These are phyloP conservation scores for Drosophila busckii DNA, from an alignment of 1,140 invertebrate species.

Conservation along the genomic window DNA sequence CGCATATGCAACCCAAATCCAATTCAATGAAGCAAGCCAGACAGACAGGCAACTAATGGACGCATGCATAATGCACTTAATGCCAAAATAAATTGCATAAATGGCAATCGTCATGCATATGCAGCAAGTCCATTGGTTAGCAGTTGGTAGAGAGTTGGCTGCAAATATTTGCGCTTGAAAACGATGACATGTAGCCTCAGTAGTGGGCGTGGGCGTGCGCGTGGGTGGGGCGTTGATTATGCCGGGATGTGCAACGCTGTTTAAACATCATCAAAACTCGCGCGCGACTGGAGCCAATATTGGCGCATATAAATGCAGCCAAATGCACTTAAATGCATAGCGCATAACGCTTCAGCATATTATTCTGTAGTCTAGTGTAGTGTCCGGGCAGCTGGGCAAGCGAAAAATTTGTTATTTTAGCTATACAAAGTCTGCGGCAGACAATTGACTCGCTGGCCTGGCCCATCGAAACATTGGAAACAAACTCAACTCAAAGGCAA, in stretches of 20 bases:
- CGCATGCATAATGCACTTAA: constrained; percentile 62
- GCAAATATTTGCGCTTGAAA: constrained; percentile 68
- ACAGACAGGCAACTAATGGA: constrained; percentile 54
- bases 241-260: constrained; percentile 39
- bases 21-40: constrained; percentile 11
- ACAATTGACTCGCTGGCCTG: constrained; percentile 76
- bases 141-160: constrained; percentile 37
- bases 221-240: not conserved
- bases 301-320: constrained; percentile 71
- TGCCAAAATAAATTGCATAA: constrained; percentile 34
- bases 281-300: constrained; percentile 50
- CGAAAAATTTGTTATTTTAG: constrained; percentile 71
- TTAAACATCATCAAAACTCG: constrained; percentile 72
- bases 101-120: constrained; percentile 33
- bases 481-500: too few species aligned
- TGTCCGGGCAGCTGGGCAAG: constrained; percentile 10
- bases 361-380: constrained; percentile 2
- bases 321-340: constrained; percentile 36
- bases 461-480: too few species aligned
- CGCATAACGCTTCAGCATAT: constrained; percentile 26
- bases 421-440: constrained; percentile 77
- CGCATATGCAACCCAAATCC: constrained; percentile 15
- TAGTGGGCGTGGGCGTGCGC: constrained; percentile 21
- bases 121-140: constrained; percentile 22
- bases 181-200: constrained; percentile 56